These are phyloP conservation scores for Drosophila truncata DNA, from an alignment of 1,140 invertebrate genomes.

Conservation along the genomic window DNA sequence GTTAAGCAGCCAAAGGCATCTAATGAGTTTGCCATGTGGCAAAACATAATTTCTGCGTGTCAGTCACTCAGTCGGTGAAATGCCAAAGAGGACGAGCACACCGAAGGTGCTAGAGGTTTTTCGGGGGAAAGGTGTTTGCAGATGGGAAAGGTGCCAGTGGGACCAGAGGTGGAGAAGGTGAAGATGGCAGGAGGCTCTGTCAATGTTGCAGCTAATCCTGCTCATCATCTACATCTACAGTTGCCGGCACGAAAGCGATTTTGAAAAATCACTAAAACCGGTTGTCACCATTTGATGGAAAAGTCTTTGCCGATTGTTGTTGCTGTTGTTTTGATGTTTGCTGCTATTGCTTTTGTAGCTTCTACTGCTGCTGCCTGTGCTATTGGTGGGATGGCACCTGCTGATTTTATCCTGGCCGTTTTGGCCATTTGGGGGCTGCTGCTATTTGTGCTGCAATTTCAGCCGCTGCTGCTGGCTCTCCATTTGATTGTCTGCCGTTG, in stretches of 20 bases:
- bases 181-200: slow-evolving; percentile 52
- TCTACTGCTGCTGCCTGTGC: background rate
- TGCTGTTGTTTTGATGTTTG: slow-evolving; percentile 1
- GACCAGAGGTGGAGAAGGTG: background rate
- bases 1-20: slow-evolving; percentile 76
- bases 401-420: slow-evolving; percentile 78
- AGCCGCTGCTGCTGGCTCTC: slow-evolving; percentile 53
- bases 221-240: slow-evolving; percentile 77
- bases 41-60: slow-evolving; percentile 81
- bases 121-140: slow-evolving; percentile 1
- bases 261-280: slow-evolving; percentile 76
- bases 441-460: slow-evolving; percentile 61
- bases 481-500: slow-evolving; percentile 81
- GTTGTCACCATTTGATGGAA: slow-evolving; percentile 71
- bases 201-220: slow-evolving; percentile 77
- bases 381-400: slow-evolving; percentile 58
- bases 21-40: slow-evolving; percentile 73
- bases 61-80: slow-evolving; percentile 59
- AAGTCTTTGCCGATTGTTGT: slow-evolving; percentile 38
- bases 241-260: slow-evolving; percentile 59
- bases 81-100: slow-evolving; percentile 21
- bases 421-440: slow-evolving; percentile 59
- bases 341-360: background rate
- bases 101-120: background rate
- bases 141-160: slow-evolving; percentile 9